A percentile compares a stretch with the other conserved stretches of the same genome.
phyloP scores from a whole-genome alignment of 2,113 vertebrate species.

The Chionis minor region DNA sequence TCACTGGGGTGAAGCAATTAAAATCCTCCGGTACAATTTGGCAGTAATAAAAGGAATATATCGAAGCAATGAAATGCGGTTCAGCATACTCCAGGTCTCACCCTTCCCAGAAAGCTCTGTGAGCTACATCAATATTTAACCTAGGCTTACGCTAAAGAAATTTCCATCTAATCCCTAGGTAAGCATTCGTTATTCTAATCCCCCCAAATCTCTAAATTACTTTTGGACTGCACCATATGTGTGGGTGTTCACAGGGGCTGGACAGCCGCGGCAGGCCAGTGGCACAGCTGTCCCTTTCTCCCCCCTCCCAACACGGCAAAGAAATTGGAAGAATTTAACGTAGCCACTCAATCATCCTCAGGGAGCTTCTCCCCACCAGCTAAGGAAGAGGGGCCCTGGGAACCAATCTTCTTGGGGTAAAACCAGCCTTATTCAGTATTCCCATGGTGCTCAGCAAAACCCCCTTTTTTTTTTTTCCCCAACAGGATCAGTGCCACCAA shows the following conservation, averaged over 20 bases:
- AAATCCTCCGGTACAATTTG: neutral
- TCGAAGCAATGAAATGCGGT: neutral
- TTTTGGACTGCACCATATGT: neutral
- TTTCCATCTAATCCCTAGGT: neutral
- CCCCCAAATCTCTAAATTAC: neutral
- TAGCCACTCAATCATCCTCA: neutral
- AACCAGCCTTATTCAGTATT: neutral
- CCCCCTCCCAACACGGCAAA: neutral
- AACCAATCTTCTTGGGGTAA: neutral
- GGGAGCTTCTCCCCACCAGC: neutral
- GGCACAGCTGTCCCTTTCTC: neutral
- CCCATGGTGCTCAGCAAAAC: neutral
- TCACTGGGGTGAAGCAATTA: neutral
- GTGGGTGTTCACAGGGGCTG: neutral
- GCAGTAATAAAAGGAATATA: neutral
- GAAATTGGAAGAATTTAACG: neutral
- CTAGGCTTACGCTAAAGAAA: neutral
- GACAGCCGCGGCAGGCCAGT: fast-evolving
- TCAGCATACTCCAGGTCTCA: neutral
- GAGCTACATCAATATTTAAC: neutral
- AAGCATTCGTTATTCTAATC: neutral
- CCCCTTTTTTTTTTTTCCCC: neutral
- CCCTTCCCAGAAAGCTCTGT: neutral
- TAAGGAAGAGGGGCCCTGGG: neutral
- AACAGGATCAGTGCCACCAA: neutral